Conservation (phyloP, 2,113 vertebrate species). For the Hippocampus barbouri region DNA sequence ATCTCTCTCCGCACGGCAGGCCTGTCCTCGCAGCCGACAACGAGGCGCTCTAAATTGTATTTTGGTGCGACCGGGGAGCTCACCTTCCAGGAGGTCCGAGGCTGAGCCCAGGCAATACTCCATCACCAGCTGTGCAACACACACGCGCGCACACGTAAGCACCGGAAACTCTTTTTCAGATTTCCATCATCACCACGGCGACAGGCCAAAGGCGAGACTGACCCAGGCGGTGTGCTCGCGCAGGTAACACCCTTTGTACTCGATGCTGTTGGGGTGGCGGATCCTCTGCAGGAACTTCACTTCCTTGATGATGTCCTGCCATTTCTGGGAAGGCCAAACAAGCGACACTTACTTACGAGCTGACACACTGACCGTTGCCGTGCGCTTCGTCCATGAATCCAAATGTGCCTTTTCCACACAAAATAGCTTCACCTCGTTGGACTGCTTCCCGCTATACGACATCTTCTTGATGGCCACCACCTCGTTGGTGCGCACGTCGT, state of each 20-base stretch:
- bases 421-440: constrained; percentile 82
- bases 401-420: too few relatives aligned
- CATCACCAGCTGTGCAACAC: constrained; percentile 82
- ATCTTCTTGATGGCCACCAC: constrained; percentile 99
- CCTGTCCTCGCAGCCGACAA: background rate
- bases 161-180: background rate
- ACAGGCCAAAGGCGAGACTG: constrained; percentile 39
- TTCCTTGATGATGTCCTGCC: constrained; percentile 99
- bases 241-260: constrained; percentile 99
- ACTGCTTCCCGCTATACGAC: constrained; percentile 98
- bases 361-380: too few relatives aligned
- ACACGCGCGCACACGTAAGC: background rate
- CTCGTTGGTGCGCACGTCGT: constrained; percentile 94
- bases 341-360: too few relatives aligned
- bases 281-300: constrained; percentile 97
- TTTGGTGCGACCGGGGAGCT: constrained; percentile 23
- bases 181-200: background rate
- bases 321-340: constrained; percentile 78
- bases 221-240: constrained; percentile 99
- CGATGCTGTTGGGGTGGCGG: constrained; percentile 98
- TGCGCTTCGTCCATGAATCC: too few relatives aligned
- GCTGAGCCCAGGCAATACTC: constrained; percentile 92
- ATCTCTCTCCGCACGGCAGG: too few relatives aligned
- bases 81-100: constrained; percentile 89
- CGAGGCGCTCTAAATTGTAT: background rate